phyloP scores from a whole-genome alignment of 2,888 invertebrate species.

The Julus scandinavius region DNA sequence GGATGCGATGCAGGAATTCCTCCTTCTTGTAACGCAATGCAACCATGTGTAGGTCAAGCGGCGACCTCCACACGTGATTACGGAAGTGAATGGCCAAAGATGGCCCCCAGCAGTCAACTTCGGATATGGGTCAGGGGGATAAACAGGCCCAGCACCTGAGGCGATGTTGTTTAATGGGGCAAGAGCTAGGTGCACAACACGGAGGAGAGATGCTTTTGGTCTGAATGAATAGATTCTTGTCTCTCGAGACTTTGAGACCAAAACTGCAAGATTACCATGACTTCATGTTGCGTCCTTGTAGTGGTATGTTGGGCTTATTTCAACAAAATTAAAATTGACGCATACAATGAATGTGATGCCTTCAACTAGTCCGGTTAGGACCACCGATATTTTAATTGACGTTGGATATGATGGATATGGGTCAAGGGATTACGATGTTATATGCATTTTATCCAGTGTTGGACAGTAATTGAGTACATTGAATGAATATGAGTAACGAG shows the following conservation, averaged over 20 bases:
- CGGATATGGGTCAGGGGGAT: constrained; percentile 22
- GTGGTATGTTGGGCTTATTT: neutral
- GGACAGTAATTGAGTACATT: too few species aligned
- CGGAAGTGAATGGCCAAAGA: constrained; percentile 29
- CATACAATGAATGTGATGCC: too few species aligned
- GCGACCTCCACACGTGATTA: constrained; percentile 27
- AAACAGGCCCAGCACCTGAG: constrained; percentile 8
- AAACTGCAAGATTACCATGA: neutral
- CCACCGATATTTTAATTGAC: too few species aligned
- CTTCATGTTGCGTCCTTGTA: neutral
- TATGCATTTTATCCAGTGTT: too few species aligned
- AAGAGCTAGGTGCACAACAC: neutral
- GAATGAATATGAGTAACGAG: too few species aligned
- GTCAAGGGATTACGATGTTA: too few species aligned
- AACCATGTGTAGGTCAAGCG: neutral
- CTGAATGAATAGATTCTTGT: neutral
- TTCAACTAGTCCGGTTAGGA: too few species aligned
- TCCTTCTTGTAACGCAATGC: neutral
- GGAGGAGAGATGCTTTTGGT: neutral
- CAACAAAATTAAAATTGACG: neutral
- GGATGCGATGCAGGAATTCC: neutral
- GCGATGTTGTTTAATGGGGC: constrained; percentile 28
- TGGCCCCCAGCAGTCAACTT: neutral
- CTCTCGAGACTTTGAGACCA: neutral
- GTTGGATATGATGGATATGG: too few species aligned